Evolutionary conservation across 1,140 invertebrate species (phyloP), one percentile per base, ranked within the genome.

Genomic region (Drosophila sturtevanti): DNA sequence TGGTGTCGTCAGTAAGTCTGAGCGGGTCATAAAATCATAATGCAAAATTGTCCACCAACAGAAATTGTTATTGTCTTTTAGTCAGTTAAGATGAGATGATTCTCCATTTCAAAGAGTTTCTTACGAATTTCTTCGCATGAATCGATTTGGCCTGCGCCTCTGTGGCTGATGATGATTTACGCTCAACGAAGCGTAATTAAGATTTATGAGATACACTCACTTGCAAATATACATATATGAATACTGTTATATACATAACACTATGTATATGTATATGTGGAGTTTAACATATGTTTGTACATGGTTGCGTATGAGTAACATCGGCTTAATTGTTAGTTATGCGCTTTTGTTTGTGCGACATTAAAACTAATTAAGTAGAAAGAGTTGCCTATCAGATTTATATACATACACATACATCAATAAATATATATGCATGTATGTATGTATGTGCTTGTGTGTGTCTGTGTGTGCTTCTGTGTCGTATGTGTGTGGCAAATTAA

Each of bases 341-440:
- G 84, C 84, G 63, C 82, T 65, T 87, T 87, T 70, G 71, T 76
- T 72, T 77, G 72, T 60, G 72, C 14, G 63, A 76, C 72, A 87
- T 89, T 89, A 81, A 82, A 89, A 89, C 84, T 89, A 87, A 87
- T 87, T 87, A 87, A 89, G 81, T 86, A 79, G 79, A 86, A 86
- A 87, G 81, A 86, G 80, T 82, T 70, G 27, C 21, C 75, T 55
- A 70, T 69, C 81, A 76, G 81, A 86, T 86, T 86, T 87, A 86
- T 79, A 69, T 68, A 16, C 6, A 41, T 14, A 44, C 41, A 44
- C 7, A 21, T 4, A 79, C 71, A n/a, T 79, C 82, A 64, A 78
- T 78, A 69, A 67, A 31, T 75, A 62, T 51, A 67, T 66, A 35
- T 67, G 41, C 18, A 7, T 68, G 55, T 77, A 72, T 71, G 82